Percentiles rank a stretch among this genome's conserved stretches.
These are phyloP conservation scores for Sinocyclocheilus anshuiensis DNA, from an alignment of 2,113 vertebrate species.

Conservation along the genomic window DNA sequence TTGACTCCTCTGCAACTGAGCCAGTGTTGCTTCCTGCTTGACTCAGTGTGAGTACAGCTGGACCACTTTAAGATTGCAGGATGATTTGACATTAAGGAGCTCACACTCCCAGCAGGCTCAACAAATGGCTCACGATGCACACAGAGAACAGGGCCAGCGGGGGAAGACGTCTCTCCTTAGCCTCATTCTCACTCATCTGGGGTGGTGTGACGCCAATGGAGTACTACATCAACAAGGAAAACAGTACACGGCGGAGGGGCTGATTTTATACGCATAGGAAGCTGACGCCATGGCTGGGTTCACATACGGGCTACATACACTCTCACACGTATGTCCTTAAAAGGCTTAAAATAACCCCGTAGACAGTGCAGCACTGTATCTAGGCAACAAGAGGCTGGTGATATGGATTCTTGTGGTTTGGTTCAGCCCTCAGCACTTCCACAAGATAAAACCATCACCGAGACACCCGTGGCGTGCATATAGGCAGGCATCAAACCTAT, in stretches of 20 bases:
- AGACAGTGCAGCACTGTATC: conserved; percentile 68
- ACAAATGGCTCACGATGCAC: conserved; percentile 34
- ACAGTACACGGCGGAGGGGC: neutral
- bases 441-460: conserved; percentile 60
- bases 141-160: conserved; percentile 27
- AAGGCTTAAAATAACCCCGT: conserved; percentile 73
- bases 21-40: conserved; percentile 4
- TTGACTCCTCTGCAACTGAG: conserved; percentile 29
- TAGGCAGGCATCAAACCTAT: conserved; percentile 58
- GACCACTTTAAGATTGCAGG: conserved; percentile 34
- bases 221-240: conserved; percentile 14
- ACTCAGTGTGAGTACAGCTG: conserved; percentile 22
- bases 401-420: conserved; percentile 68
- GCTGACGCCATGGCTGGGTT: conserved; percentile 4
- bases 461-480: conserved; percentile 46
- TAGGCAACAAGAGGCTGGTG: conserved; percentile 72
- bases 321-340: conserved; percentile 58
- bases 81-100: conserved; percentile 29
- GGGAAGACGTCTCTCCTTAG: conserved; percentile 10
- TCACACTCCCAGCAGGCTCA: conserved; percentile 24
- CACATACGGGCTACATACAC: conserved; percentile 35
- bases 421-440: conserved; percentile 54
- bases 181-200: conserved; percentile 27
- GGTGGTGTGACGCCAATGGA: neutral
- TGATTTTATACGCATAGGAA: neutral